A percentile compares a stretch with the other conserved stretches of the same genome.
These are phyloP conservation scores for Heterotilapia buettikoferi DNA, from an alignment of 2,113 vertebrate genomes.

Conservation along the genomic window DNA sequence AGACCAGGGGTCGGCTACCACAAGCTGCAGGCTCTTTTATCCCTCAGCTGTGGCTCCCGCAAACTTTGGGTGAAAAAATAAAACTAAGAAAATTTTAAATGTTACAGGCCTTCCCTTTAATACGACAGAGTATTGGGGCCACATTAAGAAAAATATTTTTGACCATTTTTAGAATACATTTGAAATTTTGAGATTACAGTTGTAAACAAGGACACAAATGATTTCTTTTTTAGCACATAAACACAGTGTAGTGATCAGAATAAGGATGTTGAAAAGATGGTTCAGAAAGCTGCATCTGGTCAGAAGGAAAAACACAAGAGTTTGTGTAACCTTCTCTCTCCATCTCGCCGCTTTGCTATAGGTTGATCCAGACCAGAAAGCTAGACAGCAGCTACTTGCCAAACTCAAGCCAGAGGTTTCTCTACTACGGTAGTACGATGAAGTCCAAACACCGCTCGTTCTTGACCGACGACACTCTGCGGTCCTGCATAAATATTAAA, in stretches of 20 bases:
- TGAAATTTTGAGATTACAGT: neutral
- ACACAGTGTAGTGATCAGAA: neutral
- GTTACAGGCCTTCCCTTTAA: neutral
- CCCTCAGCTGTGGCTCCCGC: neutral
- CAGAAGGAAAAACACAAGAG: neutral
- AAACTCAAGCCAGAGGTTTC: neutral
- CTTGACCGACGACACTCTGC: neutral
- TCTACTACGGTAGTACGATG: neutral
- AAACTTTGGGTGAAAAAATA: neutral
- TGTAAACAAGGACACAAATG: rapidly evolving
- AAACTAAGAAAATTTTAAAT: neutral
- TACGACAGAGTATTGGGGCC: rapidly evolving
- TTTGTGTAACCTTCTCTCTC: neutral
- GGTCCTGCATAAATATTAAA: neutral
- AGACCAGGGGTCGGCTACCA: neutral
- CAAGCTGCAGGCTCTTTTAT: neutral
- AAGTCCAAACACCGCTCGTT: neutral
- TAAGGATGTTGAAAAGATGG: neutral
- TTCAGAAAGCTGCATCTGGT: neutral
- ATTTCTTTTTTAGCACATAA: neutral
- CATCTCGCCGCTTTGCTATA: neutral
- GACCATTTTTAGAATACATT: neutral
- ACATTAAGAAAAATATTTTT: neutral
- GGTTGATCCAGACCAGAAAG: neutral
- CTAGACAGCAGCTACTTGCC: neutral